Conservation (phyloP, 2,797 vertebrate species). For the Acipenser transmontanus region DNA sequence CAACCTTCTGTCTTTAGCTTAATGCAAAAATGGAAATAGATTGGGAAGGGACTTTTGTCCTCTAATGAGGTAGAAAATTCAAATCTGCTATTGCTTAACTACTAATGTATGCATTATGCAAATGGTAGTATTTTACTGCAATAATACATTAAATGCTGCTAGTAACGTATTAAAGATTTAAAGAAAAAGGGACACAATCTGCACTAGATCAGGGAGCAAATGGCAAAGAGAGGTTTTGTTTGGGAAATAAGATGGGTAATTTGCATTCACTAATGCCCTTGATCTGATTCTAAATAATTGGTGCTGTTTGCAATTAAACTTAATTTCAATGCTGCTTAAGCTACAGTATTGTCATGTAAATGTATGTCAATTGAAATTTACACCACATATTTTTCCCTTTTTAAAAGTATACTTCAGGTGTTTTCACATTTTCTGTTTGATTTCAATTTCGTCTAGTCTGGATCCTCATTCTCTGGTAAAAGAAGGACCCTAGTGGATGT, state of each 20-base stretch:
- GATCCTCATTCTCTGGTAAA: no score
- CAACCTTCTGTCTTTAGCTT: slow-evolving; percentile 1
- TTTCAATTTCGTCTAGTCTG: no score
- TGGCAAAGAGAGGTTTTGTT: not conserved
- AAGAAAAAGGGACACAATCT: not conserved
- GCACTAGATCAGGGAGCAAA: not conserved
- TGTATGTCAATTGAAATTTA: no score
- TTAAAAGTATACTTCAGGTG: no score
- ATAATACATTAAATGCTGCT: not conserved
- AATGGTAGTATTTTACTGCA: not conserved
- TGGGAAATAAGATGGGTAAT: not conserved
- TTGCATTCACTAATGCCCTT: not conserved
- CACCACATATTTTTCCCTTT: no score
- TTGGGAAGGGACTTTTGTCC: slow-evolving; percentile 1
- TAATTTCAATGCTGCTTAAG: slow-evolving; percentile 2
- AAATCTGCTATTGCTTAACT: slow-evolving; percentile 3
- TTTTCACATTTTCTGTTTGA: no score
- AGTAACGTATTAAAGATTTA: not conserved
- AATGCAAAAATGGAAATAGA: slow-evolving; percentile 2
- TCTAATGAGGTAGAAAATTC: slow-evolving; percentile 3
- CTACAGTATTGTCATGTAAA: no score
- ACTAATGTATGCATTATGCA: not conserved
- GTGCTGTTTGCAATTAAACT: slow-evolving; percentile 1
- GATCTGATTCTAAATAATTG: not conserved
- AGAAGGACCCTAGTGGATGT: no score